Evolutionary conservation across 1,140 invertebrate genomes (phyloP), one percentile per base, ranked within the genome.

Genomic region (Andricus grossulariae): DNA sequence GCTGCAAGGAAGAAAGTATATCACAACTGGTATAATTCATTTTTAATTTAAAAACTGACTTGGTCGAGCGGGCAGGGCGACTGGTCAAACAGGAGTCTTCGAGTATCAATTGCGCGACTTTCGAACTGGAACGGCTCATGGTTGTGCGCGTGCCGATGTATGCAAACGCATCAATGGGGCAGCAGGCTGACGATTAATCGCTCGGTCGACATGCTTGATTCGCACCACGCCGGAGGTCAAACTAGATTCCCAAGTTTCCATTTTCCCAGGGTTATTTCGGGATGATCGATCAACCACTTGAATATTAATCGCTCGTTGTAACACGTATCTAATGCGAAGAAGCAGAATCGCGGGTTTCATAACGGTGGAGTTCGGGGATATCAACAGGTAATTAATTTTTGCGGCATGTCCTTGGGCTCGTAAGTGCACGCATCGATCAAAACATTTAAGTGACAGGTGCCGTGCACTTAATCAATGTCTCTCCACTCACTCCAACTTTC

Each of bases 151-250:
- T 66, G 60, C 60, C 60, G 10, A 25, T 66, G 25, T 66, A 66
- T 66, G 60, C 60, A 66, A 66, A 66, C 60, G 60, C 60, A 66
- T 66, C 60, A 66, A 66, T 66, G 60, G 25, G 32, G 39, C n/a
- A 32, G 25, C 12, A 16, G 32, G n/a, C 25, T 66, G 15, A 66
- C 25, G 25, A 66, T 66, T 66, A 66, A 25, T 66, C 32, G 60
- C 7, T 66, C 11, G 25, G 57, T 32, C 57, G 57, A 60, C 57
- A 60, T 60, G 57, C 57, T 60, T 60, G 19, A 60, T 25, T 60
- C 57, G 55, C 19, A 57, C 55, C 3, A 25, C 12, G 57, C 3
- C 60, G 15, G 5, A 39, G 15, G 25, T 39, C 15, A 7, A 60
- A 60, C 57, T 60, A 12, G 25, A 66, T 66, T 66, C 45, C 32